Evolutionary conservation across 2,113 vertebrate genomes (phyloP), one percentile per base, ranked within the genome.

Genomic region (Condylura cristata): DNA sequence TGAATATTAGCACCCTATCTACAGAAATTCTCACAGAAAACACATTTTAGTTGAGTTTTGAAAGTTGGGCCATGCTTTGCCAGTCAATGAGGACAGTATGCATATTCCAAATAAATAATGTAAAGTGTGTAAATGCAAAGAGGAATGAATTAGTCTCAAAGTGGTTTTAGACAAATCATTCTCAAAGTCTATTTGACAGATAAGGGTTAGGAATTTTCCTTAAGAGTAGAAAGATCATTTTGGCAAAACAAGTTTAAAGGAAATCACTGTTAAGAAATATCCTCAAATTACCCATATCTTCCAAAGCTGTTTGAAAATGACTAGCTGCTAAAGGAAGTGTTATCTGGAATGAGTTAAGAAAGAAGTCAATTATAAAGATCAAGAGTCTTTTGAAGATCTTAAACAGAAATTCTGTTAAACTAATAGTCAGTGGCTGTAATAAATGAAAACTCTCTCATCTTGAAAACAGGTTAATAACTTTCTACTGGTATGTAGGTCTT

Each of bases 371-470:
- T 95, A 48, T n/a, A 89, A 89, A 91, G 53, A 78, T 16, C 22
- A 91, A 91, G 11, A 85, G n/a, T 48, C 53, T 61, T 94, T 89
- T 84, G 51, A 80, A 94, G 96, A 58, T 5, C n/a, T 37, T 71
- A 94, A 93, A 68, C 51, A 91, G 48, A 88, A 92, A 97, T 61
- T 53, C 44, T 78, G 83, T 88, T 95, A 90, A 85, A 91, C 34
- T 82, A 81, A 90, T 46, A 94, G 48, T 92, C 53, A 87, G 18
- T 41, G n/a, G 44, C 24, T 58, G 93, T 65, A 91, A 46, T 94
- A 83, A 93, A 53, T 63, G 39, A 94, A 93, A 90, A 92, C 14
- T 34, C n/a, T 79, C 85, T 95, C 63, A 90, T 90, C 81, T 72
- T 86, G 85, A 34, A 79, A 76, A 66, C 80, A 96, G 17, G n/a